These are phyloP conservation scores for Drosophila kikkawai DNA, from an alignment of 1,140 invertebrate genomes.

Conservation along the genomic window DNA sequence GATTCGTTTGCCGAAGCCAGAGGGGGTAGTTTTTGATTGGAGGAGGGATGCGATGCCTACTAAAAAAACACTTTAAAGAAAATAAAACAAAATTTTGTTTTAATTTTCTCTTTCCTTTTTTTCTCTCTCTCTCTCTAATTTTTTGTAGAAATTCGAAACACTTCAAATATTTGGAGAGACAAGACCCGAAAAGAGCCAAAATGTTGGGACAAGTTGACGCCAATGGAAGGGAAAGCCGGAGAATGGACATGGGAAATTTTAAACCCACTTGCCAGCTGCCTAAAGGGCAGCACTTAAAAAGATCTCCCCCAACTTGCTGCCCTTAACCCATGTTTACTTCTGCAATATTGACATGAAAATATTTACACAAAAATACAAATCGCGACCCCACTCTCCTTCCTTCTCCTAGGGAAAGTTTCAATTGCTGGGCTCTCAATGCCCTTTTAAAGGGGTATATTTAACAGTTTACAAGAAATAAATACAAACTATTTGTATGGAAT, in stretches of 20 bases:
- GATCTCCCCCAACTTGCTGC: background rate
- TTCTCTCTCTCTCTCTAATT: background rate
- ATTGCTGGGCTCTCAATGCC: conserved; percentile 5
- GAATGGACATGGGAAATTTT: conserved; percentile 75
- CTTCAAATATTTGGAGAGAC: conserved; percentile 75
- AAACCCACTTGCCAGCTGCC: conserved; percentile 75
- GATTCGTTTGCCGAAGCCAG: background rate
- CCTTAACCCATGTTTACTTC: conserved; percentile 57
- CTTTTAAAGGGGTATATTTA: background rate
- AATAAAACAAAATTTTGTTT: conserved; percentile 14
- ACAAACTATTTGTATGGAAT: background rate
- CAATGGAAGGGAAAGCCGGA: conserved; percentile 27
- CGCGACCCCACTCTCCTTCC: conserved; percentile 24
- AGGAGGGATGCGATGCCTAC: background rate
- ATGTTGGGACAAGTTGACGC: conserved; percentile 73
- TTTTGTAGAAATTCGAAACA: conserved; percentile 71
- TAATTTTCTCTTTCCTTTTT: conserved; percentile 21
- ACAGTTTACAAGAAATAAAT: background rate
- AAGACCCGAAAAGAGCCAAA: conserved; percentile 52
- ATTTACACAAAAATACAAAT: conserved; percentile 79
- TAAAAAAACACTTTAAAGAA: conserved; percentile 52
- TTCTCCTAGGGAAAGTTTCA: background rate
- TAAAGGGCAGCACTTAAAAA: conserved; percentile 68
- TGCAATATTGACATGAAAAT: conserved; percentile 78
- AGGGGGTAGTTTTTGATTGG: conserved; percentile 11